Evolutionary conservation across 2,888 invertebrate genomes (phyloP).

Genomic region (Cotesia congregata): DNA sequence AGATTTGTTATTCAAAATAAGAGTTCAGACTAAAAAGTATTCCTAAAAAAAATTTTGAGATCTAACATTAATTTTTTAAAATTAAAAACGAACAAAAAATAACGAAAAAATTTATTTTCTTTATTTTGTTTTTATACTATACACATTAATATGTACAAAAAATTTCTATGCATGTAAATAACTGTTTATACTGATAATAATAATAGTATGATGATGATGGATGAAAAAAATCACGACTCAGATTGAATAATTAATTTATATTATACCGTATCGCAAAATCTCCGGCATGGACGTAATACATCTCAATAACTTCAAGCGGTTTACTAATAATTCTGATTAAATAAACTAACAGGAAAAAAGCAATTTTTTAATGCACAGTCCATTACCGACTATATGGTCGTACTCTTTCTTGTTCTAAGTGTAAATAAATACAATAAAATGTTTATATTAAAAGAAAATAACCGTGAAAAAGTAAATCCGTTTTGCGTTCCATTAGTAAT

Average conservation of each 20-base stretch:
- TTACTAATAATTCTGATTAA: constrained; percentile 49
- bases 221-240: neutral
- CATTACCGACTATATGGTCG: constrained; percentile 14
- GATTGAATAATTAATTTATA: neutral
- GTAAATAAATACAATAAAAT: constrained; percentile 14
- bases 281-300: constrained; percentile 20
- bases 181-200: neutral
- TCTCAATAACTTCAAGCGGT: constrained; percentile 40
- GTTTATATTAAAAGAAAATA: neutral
- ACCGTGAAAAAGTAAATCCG: neutral
- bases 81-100: neutral
- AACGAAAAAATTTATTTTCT: neutral
- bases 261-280: neutral
- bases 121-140: too few species aligned
- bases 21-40: too few species aligned
- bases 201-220: neutral
- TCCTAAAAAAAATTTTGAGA: too few species aligned
- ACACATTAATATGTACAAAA: neutral
- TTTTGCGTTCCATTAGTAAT: neutral
- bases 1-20: too few species aligned
- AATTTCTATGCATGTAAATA: neutral
- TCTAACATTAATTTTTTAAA: too few species aligned
- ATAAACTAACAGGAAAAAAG: constrained; percentile 42
- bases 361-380: constrained; percentile 32
- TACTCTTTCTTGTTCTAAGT: constrained; percentile 11